phyloP scores from a whole-genome alignment of 2,888 invertebrate genomes.

The Sphecodes monilicornis region DNA sequence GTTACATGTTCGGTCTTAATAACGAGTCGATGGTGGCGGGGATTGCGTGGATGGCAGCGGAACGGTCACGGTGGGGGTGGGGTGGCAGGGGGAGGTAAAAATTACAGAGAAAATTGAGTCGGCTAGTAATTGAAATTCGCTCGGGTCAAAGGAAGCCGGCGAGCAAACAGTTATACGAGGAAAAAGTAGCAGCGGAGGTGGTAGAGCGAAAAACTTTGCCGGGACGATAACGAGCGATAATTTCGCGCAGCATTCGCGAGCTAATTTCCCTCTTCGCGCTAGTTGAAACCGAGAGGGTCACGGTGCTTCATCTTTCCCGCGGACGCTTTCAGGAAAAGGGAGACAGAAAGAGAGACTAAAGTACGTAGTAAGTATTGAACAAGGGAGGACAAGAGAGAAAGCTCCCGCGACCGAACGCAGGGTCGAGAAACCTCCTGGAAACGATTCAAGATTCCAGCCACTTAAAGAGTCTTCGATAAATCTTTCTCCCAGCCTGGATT shows the following conservation, averaged over 20 bases:
- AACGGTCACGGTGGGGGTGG: background rate
- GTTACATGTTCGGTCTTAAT: slow-evolving; percentile 18
- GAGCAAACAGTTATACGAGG: background rate
- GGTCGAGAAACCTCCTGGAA: background rate
- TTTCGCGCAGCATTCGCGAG: slow-evolving; percentile 20
- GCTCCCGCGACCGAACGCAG: background rate
- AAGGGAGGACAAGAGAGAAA: background rate
- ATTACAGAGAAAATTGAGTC: slow-evolving; percentile 17
- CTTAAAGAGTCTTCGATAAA: slow-evolving; percentile 19
- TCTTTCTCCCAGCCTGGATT: background rate
- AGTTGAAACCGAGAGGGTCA: background rate
- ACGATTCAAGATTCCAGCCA: slow-evolving; percentile 17
- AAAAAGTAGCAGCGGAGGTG: background rate
- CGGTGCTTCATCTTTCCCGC: background rate
- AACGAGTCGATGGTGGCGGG: background rate
- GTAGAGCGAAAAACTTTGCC: background rate
- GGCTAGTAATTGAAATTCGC: slow-evolving; percentile 14
- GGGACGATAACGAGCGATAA: slow-evolving; percentile 37
- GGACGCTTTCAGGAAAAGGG: background rate
- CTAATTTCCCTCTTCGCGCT: slow-evolving; percentile 25
- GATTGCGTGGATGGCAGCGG: background rate
- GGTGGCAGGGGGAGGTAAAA: background rate
- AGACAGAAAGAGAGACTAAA: background rate
- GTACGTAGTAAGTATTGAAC: no score
- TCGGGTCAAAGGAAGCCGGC: slow-evolving; percentile 6